These are phyloP conservation scores for Protodeltote pygarga DNA, from an alignment of 2,888 invertebrate species.

Conservation along the genomic window DNA sequence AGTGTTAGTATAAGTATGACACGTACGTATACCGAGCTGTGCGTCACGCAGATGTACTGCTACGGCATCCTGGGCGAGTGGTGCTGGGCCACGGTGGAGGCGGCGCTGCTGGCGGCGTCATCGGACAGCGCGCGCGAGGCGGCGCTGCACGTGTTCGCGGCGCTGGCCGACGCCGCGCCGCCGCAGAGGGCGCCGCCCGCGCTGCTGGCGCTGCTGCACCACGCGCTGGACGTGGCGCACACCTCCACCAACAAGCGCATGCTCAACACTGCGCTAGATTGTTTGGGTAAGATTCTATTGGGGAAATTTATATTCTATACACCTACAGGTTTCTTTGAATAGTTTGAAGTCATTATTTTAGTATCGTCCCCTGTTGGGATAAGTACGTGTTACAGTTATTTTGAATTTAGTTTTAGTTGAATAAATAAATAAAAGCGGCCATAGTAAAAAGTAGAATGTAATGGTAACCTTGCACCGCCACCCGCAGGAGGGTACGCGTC, in stretches of 20 bases:
- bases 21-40: no score
- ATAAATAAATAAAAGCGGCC: no score
- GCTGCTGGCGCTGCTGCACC: constrained; percentile 66
- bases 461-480: no score
- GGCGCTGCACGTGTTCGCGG: constrained; percentile 84
- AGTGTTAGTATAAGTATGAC: no score
- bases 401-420: no score
- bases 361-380: no score
- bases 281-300: constrained; percentile 86
- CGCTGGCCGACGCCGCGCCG: constrained; percentile 83
- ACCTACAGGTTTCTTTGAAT: no score
- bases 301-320: not conserved
- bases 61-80: constrained; percentile 92
- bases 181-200: constrained; percentile 77
- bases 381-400: no score
- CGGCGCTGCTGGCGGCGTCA: constrained; percentile 88
- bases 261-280: constrained; percentile 91
- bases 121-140: constrained; percentile 83
- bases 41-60: constrained; percentile 95
- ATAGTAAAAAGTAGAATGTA: no score
- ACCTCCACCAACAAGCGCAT: constrained; percentile 81
- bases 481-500: constrained; percentile 94
- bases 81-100: constrained; percentile 90
- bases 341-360: no score
- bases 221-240: constrained; percentile 61